These are phyloP conservation scores for Pecten maximus DNA, from an alignment of 2,888 invertebrate genomes.

Conservation along the genomic window DNA sequence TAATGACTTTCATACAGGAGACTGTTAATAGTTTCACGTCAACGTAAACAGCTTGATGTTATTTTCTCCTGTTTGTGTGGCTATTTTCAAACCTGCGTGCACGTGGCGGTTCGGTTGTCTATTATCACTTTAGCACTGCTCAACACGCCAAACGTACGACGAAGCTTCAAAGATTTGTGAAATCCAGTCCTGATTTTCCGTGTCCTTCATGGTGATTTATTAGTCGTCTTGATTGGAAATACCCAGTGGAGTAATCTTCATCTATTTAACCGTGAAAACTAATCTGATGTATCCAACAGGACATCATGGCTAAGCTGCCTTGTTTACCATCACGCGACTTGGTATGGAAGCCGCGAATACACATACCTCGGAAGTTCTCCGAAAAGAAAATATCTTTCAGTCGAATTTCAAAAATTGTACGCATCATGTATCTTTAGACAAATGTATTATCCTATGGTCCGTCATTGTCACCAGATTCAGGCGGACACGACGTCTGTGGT, in stretches of 20 bases:
- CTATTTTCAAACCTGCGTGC: not conserved
- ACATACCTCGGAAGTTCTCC: too few relatives aligned
- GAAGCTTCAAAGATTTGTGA: not conserved
- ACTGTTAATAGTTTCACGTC: not conserved
- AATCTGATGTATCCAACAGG: not conserved
- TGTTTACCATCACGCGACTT: not conserved
- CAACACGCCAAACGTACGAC: not conserved
- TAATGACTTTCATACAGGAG: not conserved
- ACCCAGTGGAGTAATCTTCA: not conserved
- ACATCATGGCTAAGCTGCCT: not conserved
- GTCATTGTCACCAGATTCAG: too few relatives aligned
- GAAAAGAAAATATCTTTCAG: too few relatives aligned
- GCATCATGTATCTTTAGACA: too few relatives aligned
- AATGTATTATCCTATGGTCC: too few relatives aligned
- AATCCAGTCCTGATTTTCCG: not conserved
- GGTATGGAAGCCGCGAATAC: not conserved
- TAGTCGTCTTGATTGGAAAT: not conserved
- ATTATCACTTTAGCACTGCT: not conserved
- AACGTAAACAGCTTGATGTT: not conserved
- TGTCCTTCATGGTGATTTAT: not conserved
- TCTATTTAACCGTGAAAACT: not conserved
- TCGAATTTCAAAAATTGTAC: too few relatives aligned
- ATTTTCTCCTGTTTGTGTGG: constrained; percentile 2
- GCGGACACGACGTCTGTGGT: too few relatives aligned
- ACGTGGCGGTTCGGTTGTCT: not conserved